Evolutionary conservation across 2,888 invertebrate species (phyloP).

Genomic region (Acleris laterana): DNA sequence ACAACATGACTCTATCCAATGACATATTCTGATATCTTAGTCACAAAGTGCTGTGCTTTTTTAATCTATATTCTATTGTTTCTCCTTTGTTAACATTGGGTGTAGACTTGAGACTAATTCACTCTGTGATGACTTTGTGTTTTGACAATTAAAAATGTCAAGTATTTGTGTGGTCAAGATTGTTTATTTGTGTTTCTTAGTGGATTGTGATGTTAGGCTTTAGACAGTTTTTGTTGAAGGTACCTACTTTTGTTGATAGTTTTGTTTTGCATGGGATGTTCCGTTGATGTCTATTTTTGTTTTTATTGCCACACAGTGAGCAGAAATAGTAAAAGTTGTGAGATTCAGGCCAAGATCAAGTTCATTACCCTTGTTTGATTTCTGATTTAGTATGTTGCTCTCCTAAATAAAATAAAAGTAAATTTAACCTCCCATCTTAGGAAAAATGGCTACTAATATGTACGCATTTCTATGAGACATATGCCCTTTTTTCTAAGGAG

Average conservation of each 20-base stretch:
- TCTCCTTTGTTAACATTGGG: constrained; percentile 42
- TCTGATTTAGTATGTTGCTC: too few relatives aligned
- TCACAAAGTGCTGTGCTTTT: constrained; percentile 36
- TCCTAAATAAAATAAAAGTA: too few relatives aligned
- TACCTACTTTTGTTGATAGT: constrained; percentile 41
- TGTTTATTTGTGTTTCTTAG: constrained; percentile 42
- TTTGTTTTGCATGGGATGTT: constrained; percentile 8
- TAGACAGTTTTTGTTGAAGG: constrained; percentile 65
- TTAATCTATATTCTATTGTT: constrained; percentile 27
- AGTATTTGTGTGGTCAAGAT: constrained; percentile 41
- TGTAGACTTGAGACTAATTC: constrained; percentile 42
- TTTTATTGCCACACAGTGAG: constrained; percentile 22
- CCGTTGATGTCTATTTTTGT: constrained; percentile 26
- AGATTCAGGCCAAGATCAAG: constrained; percentile 35
- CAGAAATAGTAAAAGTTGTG: constrained; percentile 26
- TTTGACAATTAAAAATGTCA: constrained; percentile 54
- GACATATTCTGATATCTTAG: constrained; percentile 20
- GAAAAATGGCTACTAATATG: too few relatives aligned
- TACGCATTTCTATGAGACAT: too few relatives aligned
- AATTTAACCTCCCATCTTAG: too few relatives aligned
- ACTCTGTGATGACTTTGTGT: constrained; percentile 42
- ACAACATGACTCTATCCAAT: constrained; percentile 27
- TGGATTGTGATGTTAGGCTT: constrained; percentile 65
- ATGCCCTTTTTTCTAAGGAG: too few relatives aligned
- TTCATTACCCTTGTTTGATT: constrained; percentile 20